These are phyloP conservation scores for Sebastes matsubarae DNA, from an alignment of 2,797 vertebrate genomes.

Conservation along the genomic window DNA sequence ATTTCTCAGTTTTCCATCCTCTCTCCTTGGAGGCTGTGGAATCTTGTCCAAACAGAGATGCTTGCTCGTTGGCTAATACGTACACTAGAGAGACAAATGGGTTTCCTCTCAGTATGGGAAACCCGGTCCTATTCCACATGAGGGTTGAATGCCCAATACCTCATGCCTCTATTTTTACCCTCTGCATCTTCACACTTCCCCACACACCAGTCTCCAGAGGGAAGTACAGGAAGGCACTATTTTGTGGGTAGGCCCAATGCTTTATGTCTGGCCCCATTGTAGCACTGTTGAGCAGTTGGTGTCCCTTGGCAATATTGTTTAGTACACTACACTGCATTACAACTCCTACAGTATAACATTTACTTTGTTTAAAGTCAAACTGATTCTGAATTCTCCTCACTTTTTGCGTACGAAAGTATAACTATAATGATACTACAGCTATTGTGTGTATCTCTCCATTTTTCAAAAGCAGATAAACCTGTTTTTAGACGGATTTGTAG, in stretches of 20 bases:
- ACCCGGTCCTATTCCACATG: slow-evolving; percentile 52
- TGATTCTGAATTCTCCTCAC: not conserved
- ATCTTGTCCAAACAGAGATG: slow-evolving; percentile 50
- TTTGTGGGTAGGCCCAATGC: not conserved
- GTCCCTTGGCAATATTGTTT: slow-evolving; percentile 17
- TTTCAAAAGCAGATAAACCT: not conserved
- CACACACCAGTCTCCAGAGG: slow-evolving; percentile 41
- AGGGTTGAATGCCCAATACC: slow-evolving; percentile 39
- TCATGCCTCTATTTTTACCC: slow-evolving; percentile 66
- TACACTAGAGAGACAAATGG: slow-evolving; percentile 52
- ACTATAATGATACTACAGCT: not conserved
- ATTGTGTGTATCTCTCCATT: not conserved
- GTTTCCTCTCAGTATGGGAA: slow-evolving; percentile 45
- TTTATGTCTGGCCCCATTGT: slow-evolving; percentile 47
- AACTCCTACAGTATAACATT: not conserved
- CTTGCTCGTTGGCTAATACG: slow-evolving; percentile 29
- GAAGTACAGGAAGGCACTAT: slow-evolving; percentile 19
- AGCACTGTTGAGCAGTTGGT: slow-evolving; percentile 8
- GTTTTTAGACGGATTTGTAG: not conserved
- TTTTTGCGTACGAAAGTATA: not conserved
- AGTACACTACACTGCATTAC: not conserved
- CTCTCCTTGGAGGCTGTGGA: slow-evolving; percentile 29
- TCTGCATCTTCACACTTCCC: slow-evolving; percentile 31
- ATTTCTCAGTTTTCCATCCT: slow-evolving; percentile 22
- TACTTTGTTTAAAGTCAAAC: not conserved